Conservation (phyloP, 2,888 invertebrate species). For the Dasysyrphus tricinctus region DNA sequence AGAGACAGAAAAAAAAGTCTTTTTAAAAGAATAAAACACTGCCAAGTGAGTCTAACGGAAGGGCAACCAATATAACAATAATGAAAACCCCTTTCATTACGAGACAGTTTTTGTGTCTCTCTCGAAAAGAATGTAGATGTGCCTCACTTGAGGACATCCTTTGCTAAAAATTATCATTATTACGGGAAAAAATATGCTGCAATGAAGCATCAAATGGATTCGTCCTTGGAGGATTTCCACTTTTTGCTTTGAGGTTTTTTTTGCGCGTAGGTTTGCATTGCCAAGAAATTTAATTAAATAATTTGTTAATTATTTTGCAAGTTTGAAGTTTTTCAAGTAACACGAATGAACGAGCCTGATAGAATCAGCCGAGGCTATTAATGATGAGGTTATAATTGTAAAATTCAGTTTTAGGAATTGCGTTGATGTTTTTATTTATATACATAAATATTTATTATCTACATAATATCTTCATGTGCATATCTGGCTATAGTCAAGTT, state of each 20-base stretch:
- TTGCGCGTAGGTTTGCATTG: background rate
- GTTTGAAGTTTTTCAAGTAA: background rate
- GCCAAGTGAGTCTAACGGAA: slow-evolving; percentile 34
- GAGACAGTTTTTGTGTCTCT: slow-evolving; percentile 51
- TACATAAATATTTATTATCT: no score
- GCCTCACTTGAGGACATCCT: slow-evolving; percentile 57
- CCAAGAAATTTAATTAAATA: slow-evolving; percentile 26
- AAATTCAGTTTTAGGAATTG: no score
- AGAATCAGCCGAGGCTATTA: no score
- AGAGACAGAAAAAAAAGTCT: slow-evolving; percentile 62
- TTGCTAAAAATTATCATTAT: slow-evolving; percentile 37
- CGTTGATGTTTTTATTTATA: no score
- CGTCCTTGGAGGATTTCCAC: slow-evolving; percentile 65
- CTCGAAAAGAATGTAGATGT: slow-evolving; percentile 17
- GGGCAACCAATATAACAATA: slow-evolving; percentile 55
- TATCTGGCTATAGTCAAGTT: no score
- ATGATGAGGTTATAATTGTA: background rate
- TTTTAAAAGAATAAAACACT: slow-evolving; percentile 62
- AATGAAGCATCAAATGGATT: slow-evolving; percentile 67
- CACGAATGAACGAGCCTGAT: background rate
- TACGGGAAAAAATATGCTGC: slow-evolving; percentile 47
- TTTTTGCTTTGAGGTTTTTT: slow-evolving; percentile 21
- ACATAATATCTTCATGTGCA: no score
- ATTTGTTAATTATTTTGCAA: slow-evolving; percentile 20
- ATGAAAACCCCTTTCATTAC: slow-evolving; percentile 69